A percentile compares a stretch with the other conserved stretches of the same genome.
phyloP scores from a whole-genome alignment of 2,888 invertebrate genomes.

The Drosophila diplacantha region DNA sequence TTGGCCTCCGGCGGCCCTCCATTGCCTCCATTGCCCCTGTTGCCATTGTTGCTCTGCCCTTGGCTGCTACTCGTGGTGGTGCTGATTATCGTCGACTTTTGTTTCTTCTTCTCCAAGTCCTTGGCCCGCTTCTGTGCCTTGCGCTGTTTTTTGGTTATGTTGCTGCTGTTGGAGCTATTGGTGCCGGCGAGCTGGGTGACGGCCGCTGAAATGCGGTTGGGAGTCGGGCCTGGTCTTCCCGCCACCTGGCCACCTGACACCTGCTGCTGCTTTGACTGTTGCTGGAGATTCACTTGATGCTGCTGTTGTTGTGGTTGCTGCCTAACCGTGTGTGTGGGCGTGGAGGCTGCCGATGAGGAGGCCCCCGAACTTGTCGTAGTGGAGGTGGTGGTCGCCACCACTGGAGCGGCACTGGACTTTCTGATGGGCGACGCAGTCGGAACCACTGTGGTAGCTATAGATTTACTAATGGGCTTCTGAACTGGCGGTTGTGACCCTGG shows the following conservation, averaged over 20 bases:
- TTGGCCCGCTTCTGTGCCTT: slow-evolving; percentile 65
- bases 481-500: slow-evolving; percentile 12
- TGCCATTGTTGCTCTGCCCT: slow-evolving; percentile 30
- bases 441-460: slow-evolving; percentile 26
- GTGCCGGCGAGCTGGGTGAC: slow-evolving; percentile 27
- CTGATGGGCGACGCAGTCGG: slow-evolving; percentile 14
- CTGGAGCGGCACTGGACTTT: slow-evolving; percentile 5
- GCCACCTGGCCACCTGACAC: background rate
- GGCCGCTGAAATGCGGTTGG: slow-evolving; percentile 26
- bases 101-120: slow-evolving; percentile 70
- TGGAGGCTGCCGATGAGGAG: slow-evolving; percentile 66
- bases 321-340: slow-evolving; percentile 61
- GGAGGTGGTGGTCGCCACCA: slow-evolving; percentile 4
- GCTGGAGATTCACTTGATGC: slow-evolving; percentile 4
- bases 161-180: slow-evolving; percentile 24
- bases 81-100: slow-evolving; percentile 37
- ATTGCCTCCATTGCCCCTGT: slow-evolving; percentile 20
- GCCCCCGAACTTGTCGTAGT: slow-evolving; percentile 42
- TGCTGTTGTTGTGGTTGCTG: slow-evolving; percentile 10
- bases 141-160: slow-evolving; percentile 53
- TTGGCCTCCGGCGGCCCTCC: slow-evolving; percentile 8
- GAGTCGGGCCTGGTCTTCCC: background rate
- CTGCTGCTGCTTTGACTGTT: slow-evolving; percentile 15
- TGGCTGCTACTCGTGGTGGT: slow-evolving; percentile 19
- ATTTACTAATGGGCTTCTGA: slow-evolving; percentile 32